Base-by-base conservation (phyloP, 2,113 vertebrate genomes). In the Grus americana region DNA sequence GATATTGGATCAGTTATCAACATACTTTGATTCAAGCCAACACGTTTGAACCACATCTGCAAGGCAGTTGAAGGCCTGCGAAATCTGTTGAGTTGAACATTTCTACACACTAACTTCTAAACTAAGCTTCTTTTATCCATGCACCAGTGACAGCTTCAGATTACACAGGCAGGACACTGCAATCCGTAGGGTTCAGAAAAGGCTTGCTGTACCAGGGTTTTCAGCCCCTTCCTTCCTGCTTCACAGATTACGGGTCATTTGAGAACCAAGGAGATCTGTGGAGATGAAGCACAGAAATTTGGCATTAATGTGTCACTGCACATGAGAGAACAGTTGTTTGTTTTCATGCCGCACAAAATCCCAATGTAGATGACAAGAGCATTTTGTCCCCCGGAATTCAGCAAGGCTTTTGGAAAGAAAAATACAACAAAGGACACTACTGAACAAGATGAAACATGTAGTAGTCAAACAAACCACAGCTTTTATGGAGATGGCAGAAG, bases 241-340 rank as follows among this genome's bases (percentile, higher is more conserved):
- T 50, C 46, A 73, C 46, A 62, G 42, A 58, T 82, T 57, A 62
- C 1, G 5, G 68, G 40, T 76, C 58, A 36, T 83, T 85, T 54
- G 88, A 72, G 70, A 89, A 65, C 46, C 63, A 95, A 79, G 71
- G 57, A 89, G 42, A 86, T 68, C 54, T 73, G 47, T 70, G 68
- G 78, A 83, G 67, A 58, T 59, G 84, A 95, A 88, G 46, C 29
- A 93, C 61, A 74, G 70, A 91, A 89, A 92, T 70, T 72, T 82
- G 88, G 30, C 78, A 85, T 70, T 82, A 61, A 73, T 44, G 5
- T 81, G 15, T 81, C 65, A 61, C 52, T 74, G n/a, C 38, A 46
- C 50, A 86, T 2, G 17, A 72, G 63, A 88, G 62, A 79, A 54
- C 27, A 70, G 54, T 65, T 71, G 18, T 34, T 88, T 72, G 12